A percentile compares a stretch with the other conserved stretches of the same genome.
These are phyloP conservation scores for Neodon shergylaensis DNA, from an alignment of 2,113 vertebrate genomes.

Conservation along the genomic window DNA sequence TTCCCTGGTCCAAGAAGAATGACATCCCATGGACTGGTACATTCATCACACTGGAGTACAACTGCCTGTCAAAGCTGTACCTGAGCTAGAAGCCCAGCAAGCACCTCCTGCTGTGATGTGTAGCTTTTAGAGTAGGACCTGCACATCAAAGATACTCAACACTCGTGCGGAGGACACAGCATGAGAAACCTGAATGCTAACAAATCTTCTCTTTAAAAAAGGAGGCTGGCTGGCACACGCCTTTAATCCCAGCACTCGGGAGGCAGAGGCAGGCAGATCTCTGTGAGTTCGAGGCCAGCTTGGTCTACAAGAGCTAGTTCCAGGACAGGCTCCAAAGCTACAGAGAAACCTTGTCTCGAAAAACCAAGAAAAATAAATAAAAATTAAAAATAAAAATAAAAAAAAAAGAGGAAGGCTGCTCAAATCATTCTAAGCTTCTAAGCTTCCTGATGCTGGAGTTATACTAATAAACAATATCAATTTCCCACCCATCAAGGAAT, in stretches of 20 bases:
- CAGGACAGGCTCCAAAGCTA: too few relatives aligned
- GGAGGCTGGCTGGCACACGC: not conserved
- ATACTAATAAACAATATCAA: not conserved
- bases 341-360: too few relatives aligned
- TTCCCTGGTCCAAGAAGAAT: not conserved
- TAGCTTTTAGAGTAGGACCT: not conserved
- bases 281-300: too few relatives aligned
- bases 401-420: not conserved
- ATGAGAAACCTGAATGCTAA: not conserved
- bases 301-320: too few relatives aligned
- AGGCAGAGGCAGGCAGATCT: too few relatives aligned
- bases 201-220: not conserved
- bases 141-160: not conserved
- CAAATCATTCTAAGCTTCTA: not conserved
- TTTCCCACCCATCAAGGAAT: not conserved
- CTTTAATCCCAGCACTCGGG: too few relatives aligned
- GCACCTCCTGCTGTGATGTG: not conserved
- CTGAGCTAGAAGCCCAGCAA: not conserved
- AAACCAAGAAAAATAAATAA: too few relatives aligned
- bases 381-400: too few relatives aligned
- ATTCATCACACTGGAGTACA: not conserved
- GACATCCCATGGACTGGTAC: not conserved
- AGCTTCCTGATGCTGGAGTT: not conserved
- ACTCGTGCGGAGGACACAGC: not conserved
- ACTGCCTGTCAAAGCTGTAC: not conserved